Conservation (phyloP, 2,797 vertebrate species). For the Hapalemur alaotrensis region DNA sequence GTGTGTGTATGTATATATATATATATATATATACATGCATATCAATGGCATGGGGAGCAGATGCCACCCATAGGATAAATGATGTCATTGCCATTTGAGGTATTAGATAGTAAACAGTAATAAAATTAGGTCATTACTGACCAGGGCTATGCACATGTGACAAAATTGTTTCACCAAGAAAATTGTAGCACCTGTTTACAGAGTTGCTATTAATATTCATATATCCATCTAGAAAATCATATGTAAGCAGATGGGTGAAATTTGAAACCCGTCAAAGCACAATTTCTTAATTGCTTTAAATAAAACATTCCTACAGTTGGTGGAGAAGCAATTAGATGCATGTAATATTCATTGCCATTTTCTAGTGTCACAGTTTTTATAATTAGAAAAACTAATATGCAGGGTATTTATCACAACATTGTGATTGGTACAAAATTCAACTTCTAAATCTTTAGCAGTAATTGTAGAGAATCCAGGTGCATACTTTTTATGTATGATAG, state of each 20-base stretch:
- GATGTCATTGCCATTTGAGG: conserved; percentile 50
- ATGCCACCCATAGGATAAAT: conserved; percentile 61
- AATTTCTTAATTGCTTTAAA: conserved; percentile 72
- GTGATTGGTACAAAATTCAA: neutral
- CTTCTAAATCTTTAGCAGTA: neutral
- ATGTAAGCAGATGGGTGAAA: conserved; percentile 68
- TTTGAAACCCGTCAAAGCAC: conserved; percentile 62
- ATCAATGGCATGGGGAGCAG: conserved; percentile 4
- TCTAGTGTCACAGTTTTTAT: conserved; percentile 22
- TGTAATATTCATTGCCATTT: conserved; percentile 49
- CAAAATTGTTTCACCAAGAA: conserved; percentile 53
- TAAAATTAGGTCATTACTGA: conserved; percentile 60
- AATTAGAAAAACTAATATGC: conserved; percentile 38
- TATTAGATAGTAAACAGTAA: neutral
- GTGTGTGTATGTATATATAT: neutral
- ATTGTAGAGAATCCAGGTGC: neutral
- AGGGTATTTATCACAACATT: neutral
- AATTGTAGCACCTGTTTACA: conserved; percentile 59
- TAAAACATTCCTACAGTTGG: conserved; percentile 67
- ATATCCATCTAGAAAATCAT: conserved; percentile 61
- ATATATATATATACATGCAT: neutral
- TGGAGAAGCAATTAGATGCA: conserved; percentile 42
- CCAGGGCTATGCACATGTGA: neutral
- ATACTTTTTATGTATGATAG: neutral
- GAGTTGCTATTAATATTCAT: conserved; percentile 68